Conservation (phyloP, 2,888 invertebrate genomes). For the Notodonta dromedarius region DNA sequence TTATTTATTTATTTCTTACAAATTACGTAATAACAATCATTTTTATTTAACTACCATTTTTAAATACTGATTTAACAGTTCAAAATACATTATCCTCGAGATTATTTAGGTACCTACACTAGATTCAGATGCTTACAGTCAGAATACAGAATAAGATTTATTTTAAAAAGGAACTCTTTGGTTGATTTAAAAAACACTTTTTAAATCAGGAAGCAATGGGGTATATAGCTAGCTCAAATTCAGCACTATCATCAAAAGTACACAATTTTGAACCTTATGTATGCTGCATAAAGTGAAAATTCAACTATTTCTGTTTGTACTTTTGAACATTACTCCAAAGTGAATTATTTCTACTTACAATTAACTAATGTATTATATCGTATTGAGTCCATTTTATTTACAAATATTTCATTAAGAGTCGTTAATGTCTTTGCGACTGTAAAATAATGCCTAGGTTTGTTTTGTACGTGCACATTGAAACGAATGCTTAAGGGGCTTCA, state of each 20-base stretch:
- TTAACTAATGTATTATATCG: constrained; percentile 11
- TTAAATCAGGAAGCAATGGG: too few relatives aligned
- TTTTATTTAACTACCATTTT: constrained; percentile 13
- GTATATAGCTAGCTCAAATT: too few relatives aligned
- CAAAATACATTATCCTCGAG: constrained; percentile 8
- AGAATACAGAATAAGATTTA: too few relatives aligned
- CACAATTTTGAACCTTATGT: constrained; percentile 30
- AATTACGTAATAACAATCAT: constrained; percentile 23
- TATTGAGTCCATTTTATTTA: constrained; percentile 22
- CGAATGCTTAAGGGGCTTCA: too few relatives aligned
- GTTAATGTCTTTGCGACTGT: background rate
- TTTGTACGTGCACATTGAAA: background rate
- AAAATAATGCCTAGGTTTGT: background rate
- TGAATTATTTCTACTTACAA: constrained; percentile 13
- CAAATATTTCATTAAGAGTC: background rate
- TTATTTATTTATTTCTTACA: constrained; percentile 25
- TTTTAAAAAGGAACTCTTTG: constrained; percentile 3
- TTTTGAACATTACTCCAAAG: constrained; percentile 21
- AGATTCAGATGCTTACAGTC: background rate
- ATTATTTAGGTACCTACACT: background rate
- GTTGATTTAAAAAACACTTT: background rate
- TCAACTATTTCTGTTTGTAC: constrained; percentile 27
- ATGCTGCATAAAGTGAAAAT: constrained; percentile 30
- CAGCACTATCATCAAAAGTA: constrained; percentile 19
- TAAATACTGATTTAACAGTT: constrained; percentile 36